Evolutionary conservation across 2,113 vertebrate species (phyloP), one percentile per base, ranked within the genome.

Genomic region (Circaetus cinerascens): DNA sequence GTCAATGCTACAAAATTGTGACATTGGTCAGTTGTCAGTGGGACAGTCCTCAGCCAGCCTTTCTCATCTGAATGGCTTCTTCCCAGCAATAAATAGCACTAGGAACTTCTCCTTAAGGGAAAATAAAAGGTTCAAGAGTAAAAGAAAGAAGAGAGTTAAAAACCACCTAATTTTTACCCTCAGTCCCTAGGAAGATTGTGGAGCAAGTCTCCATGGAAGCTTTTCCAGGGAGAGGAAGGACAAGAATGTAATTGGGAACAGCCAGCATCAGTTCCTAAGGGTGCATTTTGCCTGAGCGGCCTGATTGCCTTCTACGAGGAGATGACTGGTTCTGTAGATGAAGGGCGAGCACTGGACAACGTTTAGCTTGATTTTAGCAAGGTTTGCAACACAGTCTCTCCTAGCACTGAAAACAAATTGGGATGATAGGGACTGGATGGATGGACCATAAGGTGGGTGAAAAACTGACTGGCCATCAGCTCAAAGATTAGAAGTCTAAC

Each of bases 241-340:
- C 22, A 69, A 90, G n/a, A 90, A 50, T 1, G 1, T 0, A 0
- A 66, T 0, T 62, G 25, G 29, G 14, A 89, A 55, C 20, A 86
- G 50, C 29, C 68, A 81, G 38, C 51, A 59, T 5, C 50, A 8
- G 41, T 86, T 79, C 48, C 57, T 26, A 86, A 76, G 15, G 22
- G 23, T 36, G 16, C 17, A 22, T 75, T 96, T 91, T 81, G n/a
- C 41, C 45, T 71, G 18, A 83, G 34, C 22, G 46, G 27, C 10
- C 23, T 32, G 71, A 62, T 13, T 66, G 26, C 29, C 38, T 76
- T 40, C 77, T 68, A 2, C 20, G 23, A 0, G 0, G 46, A 84
- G 34, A n/a, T 27, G 38, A 74, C 4, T 59, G n/a, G 7, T 15
- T 64, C 60, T 75, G 36, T 14, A 51, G 73, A 72, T 45, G 36